Base-by-base conservation (phyloP, 2,888 invertebrate genomes). In the Caenorhabditis doughertyi region DNA sequence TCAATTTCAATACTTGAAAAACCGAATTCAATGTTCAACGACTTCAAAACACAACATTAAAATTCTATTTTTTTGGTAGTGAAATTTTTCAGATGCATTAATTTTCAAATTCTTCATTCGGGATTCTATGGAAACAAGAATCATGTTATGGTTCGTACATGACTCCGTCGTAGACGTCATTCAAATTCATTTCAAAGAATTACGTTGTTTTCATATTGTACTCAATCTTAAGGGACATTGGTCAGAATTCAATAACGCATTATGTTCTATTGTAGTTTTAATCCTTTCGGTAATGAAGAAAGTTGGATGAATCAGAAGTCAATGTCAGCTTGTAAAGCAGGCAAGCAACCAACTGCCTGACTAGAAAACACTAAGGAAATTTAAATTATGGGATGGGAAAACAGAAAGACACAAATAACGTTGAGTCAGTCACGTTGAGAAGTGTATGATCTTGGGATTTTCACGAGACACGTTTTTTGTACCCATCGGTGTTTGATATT, bases 271-370 rank as follows among this genome's bases (percentile, higher is more conserved):
- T 62, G 62, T 62, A 44, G 25, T 62, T 18, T n/a, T 62, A 44
- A 62, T 62, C 39, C 35, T 16, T 21, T 62, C 44, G 27, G 42
- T 25, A 62, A 35, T 39, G 18, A 18, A 21, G 1, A 21, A 58
- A 13, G 23, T 39, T 23, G 23, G 58, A 71, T 71, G 70, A 71
- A 71, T 71, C 70, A 71, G 27, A 44, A 71, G 21, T 49, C 47
- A 35, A 9, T 11, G 39, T 2, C 2, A 8, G 4, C 4, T 32
- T 23, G 32, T 1, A 11, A 58, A 58, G 42, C 25, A 39, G 42
- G 39, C 23, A 58, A 58, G 11, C 18, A 35, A 32, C 53, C 11
- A n/a, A 44, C 13, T 39, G 13, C 9, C 1, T 39, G 39, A 2
- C 44, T 18, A 21, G 9, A 49, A 49, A 47, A 32, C 35, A 47